phyloP scores from a whole-genome alignment of 2,888 invertebrate species.

The Boloria selene region DNA sequence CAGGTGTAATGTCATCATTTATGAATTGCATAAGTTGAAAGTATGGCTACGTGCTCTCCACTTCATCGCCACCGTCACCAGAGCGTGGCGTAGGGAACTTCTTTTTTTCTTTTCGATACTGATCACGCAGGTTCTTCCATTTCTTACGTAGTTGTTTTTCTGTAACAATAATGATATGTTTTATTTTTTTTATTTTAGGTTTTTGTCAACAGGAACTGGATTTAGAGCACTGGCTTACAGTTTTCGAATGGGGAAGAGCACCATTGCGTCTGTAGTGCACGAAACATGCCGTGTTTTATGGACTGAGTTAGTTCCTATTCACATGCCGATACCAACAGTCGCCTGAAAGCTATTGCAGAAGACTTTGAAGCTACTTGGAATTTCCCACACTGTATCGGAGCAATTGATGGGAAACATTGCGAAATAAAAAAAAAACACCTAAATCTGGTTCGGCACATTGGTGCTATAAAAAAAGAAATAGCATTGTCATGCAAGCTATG shows the following conservation, averaged over 20 bases:
- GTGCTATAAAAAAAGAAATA: constrained; percentile 1
- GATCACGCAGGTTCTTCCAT: constrained; percentile 41
- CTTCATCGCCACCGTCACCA: constrained; percentile 40
- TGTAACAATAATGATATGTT: constrained; percentile 24
- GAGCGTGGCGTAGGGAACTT: constrained; percentile 39
- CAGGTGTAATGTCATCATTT: constrained; percentile 33
- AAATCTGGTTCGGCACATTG: constrained; percentile 12
- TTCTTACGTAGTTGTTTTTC: constrained; percentile 39
- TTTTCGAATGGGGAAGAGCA: constrained; percentile 38
- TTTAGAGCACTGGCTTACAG: constrained; percentile 38
- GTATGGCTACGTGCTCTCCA: constrained; percentile 37
- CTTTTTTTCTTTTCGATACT: constrained; percentile 42
- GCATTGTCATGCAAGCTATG: constrained; percentile 39
- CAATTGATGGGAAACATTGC: constrained; percentile 40
- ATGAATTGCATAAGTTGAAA: constrained; percentile 35
- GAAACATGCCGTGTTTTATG: constrained; percentile 38
- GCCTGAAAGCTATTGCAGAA: constrained; percentile 37
- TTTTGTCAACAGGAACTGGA: constrained; percentile 34
- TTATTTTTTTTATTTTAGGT: constrained; percentile 33
- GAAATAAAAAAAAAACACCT: constrained; percentile 36
- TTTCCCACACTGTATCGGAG: constrained; percentile 40
- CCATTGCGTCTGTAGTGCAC: constrained; percentile 36
- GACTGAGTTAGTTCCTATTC: constrained; percentile 36
- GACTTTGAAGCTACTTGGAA: constrained; percentile 40
- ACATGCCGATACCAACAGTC: constrained; percentile 39